phyloP scores from a whole-genome alignment of 92 coral and sea anemone species.

The Anthopleura xanthogrammica region DNA sequence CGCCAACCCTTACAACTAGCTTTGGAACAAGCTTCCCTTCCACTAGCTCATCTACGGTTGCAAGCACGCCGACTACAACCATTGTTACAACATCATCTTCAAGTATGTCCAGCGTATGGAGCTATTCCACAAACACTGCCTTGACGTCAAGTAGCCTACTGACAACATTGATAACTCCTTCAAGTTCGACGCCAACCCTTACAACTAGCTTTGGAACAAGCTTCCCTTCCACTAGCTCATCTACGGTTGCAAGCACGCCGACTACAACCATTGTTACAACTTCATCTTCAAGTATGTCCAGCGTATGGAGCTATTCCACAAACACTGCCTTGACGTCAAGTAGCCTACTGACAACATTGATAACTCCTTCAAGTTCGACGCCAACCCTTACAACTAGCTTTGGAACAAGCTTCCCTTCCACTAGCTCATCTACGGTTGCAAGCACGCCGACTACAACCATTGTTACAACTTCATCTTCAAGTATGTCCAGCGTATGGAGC shows the following conservation, averaged over 20 bases:
- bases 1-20: no score
- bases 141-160: slow-evolving; percentile 30
- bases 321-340: slow-evolving; percentile 17
- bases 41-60: not conserved
- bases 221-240: slow-evolving; percentile 10
- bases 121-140: slow-evolving; percentile 25
- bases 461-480: slow-evolving; percentile 12
- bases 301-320: slow-evolving; percentile 22
- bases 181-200: not conserved
- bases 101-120: slow-evolving; percentile 18
- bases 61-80: slow-evolving; percentile 4
- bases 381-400: no score
- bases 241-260: not conserved
- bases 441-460: slow-evolving; percentile 10
- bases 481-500: slow-evolving; percentile 21
- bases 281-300: slow-evolving; percentile 28
- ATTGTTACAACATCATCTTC: slow-evolving; percentile 16
- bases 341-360: slow-evolving; percentile 20
- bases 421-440: not conserved
- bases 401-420: not conserved
- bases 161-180: slow-evolving; percentile 22
- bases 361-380: no score
- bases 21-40: not conserved
- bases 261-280: slow-evolving; percentile 12
- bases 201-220: slow-evolving; percentile 17